A percentile compares a stretch with the other conserved stretches of the same genome.
Conservation (phyloP, 2,113 vertebrate genomes). For the Telmatochromis sp. region DNA sequence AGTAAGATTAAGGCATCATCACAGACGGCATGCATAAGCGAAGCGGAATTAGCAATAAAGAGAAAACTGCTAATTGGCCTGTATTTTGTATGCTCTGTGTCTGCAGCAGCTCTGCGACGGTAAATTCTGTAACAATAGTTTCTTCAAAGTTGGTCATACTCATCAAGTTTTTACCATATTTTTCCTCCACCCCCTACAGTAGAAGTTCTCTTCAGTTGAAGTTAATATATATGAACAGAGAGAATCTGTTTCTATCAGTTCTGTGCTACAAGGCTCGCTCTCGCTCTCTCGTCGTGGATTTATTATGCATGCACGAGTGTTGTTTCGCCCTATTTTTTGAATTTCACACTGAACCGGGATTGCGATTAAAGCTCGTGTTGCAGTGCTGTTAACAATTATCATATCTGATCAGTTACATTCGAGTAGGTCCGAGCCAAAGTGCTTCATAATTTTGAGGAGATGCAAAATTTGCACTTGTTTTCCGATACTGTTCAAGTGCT, state of each 20-base stretch:
- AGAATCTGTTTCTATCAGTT: slow-evolving; percentile 23
- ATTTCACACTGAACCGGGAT: not conserved
- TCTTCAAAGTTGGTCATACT: not conserved
- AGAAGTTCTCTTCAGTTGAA: not conserved
- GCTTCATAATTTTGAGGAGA: not conserved
- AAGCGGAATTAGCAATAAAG: not conserved
- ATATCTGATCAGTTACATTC: not conserved
- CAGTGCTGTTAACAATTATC: slow-evolving; percentile 4
- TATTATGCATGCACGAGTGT: slow-evolving; percentile 27
- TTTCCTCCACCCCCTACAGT: not conserved
- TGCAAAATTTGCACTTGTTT: not conserved
- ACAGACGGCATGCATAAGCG: not conserved
- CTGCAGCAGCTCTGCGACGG: not conserved
- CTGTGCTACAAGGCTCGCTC: not conserved
- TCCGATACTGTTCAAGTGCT: not conserved
- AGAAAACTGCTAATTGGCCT: not conserved
- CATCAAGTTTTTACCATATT: not conserved
- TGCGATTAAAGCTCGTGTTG: slow-evolving; percentile 20
- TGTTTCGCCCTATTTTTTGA: slow-evolving; percentile 17
- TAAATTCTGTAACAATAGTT: not conserved
- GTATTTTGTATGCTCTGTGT: not conserved
- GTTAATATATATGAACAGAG: slow-evolving; percentile 27
- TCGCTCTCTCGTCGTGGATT: not conserved
- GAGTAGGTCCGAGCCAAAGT: not conserved
- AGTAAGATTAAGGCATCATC: not conserved